Evolutionary conservation across 2,888 invertebrate genomes (phyloP).

Genomic region (Mallateleia sp.): DNA sequence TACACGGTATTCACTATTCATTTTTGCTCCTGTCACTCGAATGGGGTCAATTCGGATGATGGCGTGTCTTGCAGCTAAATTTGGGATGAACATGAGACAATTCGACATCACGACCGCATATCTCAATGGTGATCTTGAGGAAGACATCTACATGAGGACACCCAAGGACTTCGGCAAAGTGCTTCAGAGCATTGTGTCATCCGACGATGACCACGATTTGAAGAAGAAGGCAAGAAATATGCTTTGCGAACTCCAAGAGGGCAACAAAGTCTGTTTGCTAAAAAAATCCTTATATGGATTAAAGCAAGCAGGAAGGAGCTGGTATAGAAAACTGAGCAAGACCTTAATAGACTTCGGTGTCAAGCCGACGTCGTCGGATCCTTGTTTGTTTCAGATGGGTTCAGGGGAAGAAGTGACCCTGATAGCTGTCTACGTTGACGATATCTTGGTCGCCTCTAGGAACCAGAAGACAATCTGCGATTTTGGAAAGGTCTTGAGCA

Average conservation of each 20-base stretch:
- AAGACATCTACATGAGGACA: constrained; percentile 29
- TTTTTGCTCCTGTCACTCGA: constrained; percentile 24
- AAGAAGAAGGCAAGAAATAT: constrained; percentile 12
- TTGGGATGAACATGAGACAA: too few relatives aligned
- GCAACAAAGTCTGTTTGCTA: constrained; percentile 62
- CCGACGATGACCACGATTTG: neutral
- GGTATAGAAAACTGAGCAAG: constrained; percentile 51
- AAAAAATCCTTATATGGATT: constrained; percentile 70
- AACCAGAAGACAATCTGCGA: constrained; percentile 42
- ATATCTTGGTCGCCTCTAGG: constrained; percentile 47
- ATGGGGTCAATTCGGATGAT: constrained; percentile 14
- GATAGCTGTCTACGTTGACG: constrained; percentile 47
- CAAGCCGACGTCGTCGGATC: constrained; percentile 58
- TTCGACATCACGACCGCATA: too few relatives aligned
- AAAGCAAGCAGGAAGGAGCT: constrained; percentile 65
- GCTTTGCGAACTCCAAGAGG: constrained; percentile 28
- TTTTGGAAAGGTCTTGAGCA: constrained; percentile 29
- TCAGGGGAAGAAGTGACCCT: constrained; percentile 25
- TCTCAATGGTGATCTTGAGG: too few relatives aligned
- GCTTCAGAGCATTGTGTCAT: constrained; percentile 33
- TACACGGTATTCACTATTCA: constrained; percentile 25
- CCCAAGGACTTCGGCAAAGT: constrained; percentile 33
- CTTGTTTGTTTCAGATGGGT: constrained; percentile 56
- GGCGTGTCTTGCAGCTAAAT: constrained; percentile 3
- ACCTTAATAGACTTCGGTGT: constrained; percentile 36